These are phyloP conservation scores for Clitarchus hookeri DNA, from an alignment of 2,888 invertebrate genomes.

Conservation along the genomic window DNA sequence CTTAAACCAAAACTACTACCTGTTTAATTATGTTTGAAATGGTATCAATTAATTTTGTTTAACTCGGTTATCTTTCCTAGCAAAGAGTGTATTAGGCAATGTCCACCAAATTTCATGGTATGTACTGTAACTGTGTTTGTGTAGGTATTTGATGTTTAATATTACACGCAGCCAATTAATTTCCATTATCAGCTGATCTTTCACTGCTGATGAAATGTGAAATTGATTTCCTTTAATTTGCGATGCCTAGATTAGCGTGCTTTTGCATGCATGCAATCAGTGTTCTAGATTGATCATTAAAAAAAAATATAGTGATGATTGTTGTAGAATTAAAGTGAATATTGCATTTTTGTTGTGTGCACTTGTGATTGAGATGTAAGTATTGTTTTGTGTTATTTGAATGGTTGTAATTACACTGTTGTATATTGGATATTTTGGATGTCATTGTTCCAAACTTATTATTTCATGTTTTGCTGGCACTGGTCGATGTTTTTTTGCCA, in stretches of 20 bases:
- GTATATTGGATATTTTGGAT: no score
- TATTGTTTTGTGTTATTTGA: neutral
- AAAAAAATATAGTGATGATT: neutral
- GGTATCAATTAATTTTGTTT: no score
- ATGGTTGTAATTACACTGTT: neutral
- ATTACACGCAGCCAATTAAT: slow-evolving; percentile 36
- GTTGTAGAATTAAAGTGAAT: neutral
- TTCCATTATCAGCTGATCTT: neutral
- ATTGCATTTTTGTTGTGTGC: no score
- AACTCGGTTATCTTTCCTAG: no score
- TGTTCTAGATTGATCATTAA: no score
- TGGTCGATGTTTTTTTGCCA: neutral
- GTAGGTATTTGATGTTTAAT: slow-evolving; percentile 35
- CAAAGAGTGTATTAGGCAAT: neutral
- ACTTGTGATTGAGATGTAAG: no score
- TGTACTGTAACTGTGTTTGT: slow-evolving; percentile 29
- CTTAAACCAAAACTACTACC: no score
- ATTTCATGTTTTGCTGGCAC: neutral
- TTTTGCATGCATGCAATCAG: neutral
- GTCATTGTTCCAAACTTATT: neutral
- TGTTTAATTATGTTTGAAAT: no score
- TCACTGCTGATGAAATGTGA: no score
- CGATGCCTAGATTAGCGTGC: neutral
- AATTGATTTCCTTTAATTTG: neutral
- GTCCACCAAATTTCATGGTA: slow-evolving; percentile 26